phyloP scores from a whole-genome alignment of 2,888 invertebrate species.

The Neoascia interrupta region DNA sequence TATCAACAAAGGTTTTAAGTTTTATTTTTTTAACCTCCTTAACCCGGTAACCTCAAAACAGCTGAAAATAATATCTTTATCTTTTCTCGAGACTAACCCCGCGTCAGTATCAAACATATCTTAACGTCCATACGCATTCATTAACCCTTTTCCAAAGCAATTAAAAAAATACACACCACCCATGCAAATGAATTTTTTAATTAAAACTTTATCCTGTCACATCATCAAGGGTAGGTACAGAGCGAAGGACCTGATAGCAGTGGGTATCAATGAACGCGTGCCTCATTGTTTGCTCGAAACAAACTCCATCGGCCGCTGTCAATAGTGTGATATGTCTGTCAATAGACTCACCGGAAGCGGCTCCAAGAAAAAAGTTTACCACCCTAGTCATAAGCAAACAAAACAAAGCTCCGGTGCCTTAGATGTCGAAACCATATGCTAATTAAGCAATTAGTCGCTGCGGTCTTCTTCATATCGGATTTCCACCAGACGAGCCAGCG shows the following conservation, averaged over 20 bases:
- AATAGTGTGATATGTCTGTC: slow-evolving; percentile 44
- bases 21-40: too few relatives aligned
- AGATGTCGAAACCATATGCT: slow-evolving; percentile 78
- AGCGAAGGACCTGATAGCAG: not conserved
- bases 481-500: slow-evolving; percentile 54
- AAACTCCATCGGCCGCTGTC: slow-evolving; percentile 3
- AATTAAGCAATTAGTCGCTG: slow-evolving; percentile 80
- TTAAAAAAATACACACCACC: not conserved
- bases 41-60: too few relatives aligned
- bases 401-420: slow-evolving; percentile 18
- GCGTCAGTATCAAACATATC: too few relatives aligned
- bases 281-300: not conserved
- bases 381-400: slow-evolving; percentile 13
- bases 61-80: too few relatives aligned
- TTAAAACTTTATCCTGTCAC: not conserved
- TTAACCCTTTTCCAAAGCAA: not conserved
- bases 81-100: too few relatives aligned
- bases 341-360: slow-evolving; percentile 40
- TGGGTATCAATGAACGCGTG: slow-evolving; percentile 4
- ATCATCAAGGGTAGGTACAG: not conserved
- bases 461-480: slow-evolving; percentile 73
- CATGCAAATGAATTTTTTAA: not conserved
- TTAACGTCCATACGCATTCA: too few relatives aligned
- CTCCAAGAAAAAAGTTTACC: not conserved
- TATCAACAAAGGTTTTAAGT: too few relatives aligned